Percentiles rank a stretch among this genome's conserved stretches.
These are phyloP conservation scores for Onychomys leucogaster DNA, from an alignment of 2,797 vertebrate genomes.

Conservation along the genomic window DNA sequence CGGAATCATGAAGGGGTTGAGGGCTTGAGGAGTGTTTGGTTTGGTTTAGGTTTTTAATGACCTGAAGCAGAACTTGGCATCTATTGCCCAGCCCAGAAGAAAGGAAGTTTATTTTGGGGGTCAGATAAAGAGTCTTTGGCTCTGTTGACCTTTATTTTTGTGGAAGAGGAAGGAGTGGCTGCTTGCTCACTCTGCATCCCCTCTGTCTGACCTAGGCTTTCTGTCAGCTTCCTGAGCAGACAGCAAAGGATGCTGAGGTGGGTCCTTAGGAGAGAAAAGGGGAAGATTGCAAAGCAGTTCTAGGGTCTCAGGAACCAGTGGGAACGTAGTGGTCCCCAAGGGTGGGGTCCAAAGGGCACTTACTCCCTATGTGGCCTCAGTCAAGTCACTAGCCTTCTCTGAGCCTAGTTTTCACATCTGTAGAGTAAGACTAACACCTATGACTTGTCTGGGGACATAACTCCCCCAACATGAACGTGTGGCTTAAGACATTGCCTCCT, in stretches of 20 bases:
- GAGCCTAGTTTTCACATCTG: neutral
- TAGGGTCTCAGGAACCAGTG: neutral
- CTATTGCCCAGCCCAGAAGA: slow-evolving; percentile 72
- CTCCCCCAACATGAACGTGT: neutral
- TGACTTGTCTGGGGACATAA: neutral
- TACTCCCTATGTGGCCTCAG: neutral
- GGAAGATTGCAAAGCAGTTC: neutral
- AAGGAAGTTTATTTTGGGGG: slow-evolving; percentile 76
- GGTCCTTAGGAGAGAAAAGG: neutral
- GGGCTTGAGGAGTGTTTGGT: slow-evolving; percentile 76
- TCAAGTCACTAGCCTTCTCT: neutral
- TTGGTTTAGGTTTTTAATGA: slow-evolving; percentile 82
- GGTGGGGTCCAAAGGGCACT: neutral
- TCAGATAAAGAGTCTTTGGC: slow-evolving; percentile 68
- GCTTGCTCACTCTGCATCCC: neutral
- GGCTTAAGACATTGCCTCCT: neutral
- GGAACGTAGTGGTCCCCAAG: neutral
- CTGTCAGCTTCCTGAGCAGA: neutral
- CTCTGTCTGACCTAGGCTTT: neutral
- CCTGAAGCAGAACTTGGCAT: slow-evolving; percentile 83
- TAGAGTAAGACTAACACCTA: neutral
- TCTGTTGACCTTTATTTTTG: slow-evolving; percentile 70
- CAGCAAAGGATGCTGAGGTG: neutral
- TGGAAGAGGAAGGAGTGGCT: neutral
- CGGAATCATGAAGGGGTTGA: slow-evolving; percentile 83